Conservation (phyloP, 2,113 vertebrate genomes). For the Calonectris borealis region DNA sequence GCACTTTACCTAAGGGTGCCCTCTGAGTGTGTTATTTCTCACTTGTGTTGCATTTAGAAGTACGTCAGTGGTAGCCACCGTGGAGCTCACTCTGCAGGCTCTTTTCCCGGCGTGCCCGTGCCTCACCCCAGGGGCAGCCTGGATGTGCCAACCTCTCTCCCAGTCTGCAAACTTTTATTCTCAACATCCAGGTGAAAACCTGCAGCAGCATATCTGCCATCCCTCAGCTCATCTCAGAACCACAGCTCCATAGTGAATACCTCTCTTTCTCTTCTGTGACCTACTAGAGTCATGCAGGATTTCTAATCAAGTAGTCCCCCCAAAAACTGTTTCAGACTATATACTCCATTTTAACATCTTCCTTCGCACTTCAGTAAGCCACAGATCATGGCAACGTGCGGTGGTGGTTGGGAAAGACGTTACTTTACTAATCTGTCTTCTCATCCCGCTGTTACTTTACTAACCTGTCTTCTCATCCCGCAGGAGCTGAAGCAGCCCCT, state of each 20-base stretch:
- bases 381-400: accelerated
- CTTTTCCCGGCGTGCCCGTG: not conserved
- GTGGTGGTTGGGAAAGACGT: accelerated
- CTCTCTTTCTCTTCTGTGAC: not conserved
- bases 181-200: not conserved
- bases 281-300: not conserved
- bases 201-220: not conserved
- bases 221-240: not conserved
- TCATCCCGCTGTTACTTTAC: no score
- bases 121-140: not conserved
- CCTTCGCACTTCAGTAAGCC: not conserved
- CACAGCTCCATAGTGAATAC: accelerated
- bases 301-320: not conserved
- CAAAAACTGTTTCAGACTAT: accelerated
- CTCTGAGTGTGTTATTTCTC: not conserved
- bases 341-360: no score
- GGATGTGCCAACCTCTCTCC: not conserved
- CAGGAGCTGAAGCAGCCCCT: not conserved
- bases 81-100: not conserved
- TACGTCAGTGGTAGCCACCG: not conserved
- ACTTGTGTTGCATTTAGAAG: not conserved
- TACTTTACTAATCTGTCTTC: accelerated
- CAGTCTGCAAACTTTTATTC: accelerated
- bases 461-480: no score
- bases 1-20: conserved; percentile 12